A percentile compares a stretch with the other conserved stretches of the same genome.
Conservation (phyloP, 2,797 vertebrate species). For the Phrynocephalus guinanensis region DNA sequence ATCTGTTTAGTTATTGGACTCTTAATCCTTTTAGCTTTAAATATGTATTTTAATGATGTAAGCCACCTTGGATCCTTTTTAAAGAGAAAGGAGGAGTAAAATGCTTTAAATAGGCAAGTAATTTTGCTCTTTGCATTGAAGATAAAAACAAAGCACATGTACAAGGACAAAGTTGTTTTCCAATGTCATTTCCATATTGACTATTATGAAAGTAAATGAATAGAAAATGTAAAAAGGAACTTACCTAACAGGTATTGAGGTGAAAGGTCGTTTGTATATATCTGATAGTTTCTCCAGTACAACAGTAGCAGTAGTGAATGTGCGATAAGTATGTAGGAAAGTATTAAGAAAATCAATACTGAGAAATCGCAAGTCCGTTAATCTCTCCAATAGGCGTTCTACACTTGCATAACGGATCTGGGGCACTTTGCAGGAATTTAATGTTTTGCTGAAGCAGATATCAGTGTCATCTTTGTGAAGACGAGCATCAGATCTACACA, state of each 20-base stretch:
- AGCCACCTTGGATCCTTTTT: too few species aligned
- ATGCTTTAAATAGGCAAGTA: too few species aligned
- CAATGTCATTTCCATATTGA: neutral
- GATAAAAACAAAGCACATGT: neutral
- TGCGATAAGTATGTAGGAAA: conserved; percentile 97
- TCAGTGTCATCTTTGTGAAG: conserved; percentile 97
- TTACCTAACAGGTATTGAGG: conserved; percentile 95
- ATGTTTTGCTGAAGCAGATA: conserved; percentile 99
- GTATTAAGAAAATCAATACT: conserved; percentile 99
- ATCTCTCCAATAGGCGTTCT: conserved; percentile 93
- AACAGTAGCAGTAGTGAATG: conserved; percentile 91
- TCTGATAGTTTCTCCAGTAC: conserved; percentile 95
- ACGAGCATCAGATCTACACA: conserved; percentile 91
- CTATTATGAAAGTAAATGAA: rapidly evolving
- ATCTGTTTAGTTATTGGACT: too few species aligned
- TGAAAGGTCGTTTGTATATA: conserved; percentile 97
- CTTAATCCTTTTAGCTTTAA: too few species aligned
- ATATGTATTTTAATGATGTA: too few species aligned
- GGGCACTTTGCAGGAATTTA: conserved; percentile 99
- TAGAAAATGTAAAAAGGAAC: neutral
- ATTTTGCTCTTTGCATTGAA: neutral
- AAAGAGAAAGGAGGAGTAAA: too few species aligned
- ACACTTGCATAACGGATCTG: conserved; percentile 97
- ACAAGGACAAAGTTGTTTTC: neutral
- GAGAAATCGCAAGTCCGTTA: conserved; percentile 96